Conservation (phyloP, 2,888 invertebrate genomes). For the Slavum lentiscoides region DNA sequence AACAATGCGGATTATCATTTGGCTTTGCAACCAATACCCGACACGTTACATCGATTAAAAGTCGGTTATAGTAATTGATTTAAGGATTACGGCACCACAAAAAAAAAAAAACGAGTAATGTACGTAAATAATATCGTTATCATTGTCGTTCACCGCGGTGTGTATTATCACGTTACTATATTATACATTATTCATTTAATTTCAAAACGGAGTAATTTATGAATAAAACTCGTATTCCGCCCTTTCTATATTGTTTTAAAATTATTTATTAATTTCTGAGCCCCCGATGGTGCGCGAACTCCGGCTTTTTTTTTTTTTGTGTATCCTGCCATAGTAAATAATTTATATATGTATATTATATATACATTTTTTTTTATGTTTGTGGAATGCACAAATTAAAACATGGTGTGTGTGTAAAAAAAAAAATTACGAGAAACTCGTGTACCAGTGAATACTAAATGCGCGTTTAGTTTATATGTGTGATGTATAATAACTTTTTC, state of each 20-base stretch:
- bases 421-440: conserved; percentile 8
- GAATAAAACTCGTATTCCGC: background rate
- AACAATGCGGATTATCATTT: conserved; percentile 24
- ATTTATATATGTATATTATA: background rate
- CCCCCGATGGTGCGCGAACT: background rate
- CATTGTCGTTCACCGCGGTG: background rate
- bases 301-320: background rate
- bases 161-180: background rate
- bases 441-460: background rate
- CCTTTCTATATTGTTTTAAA: conserved; percentile 14
- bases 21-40: conserved; percentile 35
- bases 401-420: background rate
- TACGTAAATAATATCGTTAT: background rate
- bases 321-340: background rate
- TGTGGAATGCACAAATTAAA: background rate
- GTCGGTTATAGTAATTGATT: background rate
- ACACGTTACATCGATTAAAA: conserved; percentile 18
- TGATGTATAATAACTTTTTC: background rate
- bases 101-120: background rate
- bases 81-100: background rate
- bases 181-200: background rate
- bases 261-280: conserved; percentile 23
- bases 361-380: background rate
- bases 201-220: conserved; percentile 13
- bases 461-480: conserved; percentile 7